Conservation (phyloP, 2,888 invertebrate genomes). For the Sarcophaga subvicina region DNA sequence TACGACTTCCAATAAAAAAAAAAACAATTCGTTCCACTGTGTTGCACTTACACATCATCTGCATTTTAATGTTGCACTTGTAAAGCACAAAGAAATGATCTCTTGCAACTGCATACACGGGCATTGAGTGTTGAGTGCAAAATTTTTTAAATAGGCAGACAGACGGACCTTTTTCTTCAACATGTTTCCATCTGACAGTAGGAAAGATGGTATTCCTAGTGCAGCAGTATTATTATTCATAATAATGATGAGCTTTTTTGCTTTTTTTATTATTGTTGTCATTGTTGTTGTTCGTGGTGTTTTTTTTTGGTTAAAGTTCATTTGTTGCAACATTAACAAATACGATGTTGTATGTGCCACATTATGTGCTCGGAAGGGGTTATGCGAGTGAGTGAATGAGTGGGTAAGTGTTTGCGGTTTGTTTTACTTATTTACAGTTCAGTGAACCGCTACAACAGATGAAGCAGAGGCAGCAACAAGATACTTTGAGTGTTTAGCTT, state of each 20-base stretch:
- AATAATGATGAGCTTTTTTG: slow-evolving; percentile 13
- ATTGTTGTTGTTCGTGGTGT: slow-evolving; percentile 20
- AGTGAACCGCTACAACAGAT: slow-evolving; percentile 53
- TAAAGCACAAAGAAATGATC: slow-evolving; percentile 3
- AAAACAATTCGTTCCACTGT: slow-evolving; percentile 31
- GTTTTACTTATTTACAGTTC: slow-evolving; percentile 51
- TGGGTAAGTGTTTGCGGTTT: slow-evolving; percentile 46
- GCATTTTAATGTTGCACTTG: slow-evolving; percentile 36
- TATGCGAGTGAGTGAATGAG: slow-evolving; percentile 7
- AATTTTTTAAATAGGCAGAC: slow-evolving; percentile 2
- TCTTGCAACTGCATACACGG: background rate
- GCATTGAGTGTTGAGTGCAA: background rate
- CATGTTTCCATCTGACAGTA: slow-evolving; percentile 34
- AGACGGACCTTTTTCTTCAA: background rate
- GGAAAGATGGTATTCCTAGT: slow-evolving; percentile 33
- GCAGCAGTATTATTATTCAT: background rate
- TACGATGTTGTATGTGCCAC: background rate
- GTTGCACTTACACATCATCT: background rate
- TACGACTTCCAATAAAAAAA: too few species aligned
- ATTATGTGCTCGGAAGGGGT: background rate
- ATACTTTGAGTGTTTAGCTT: background rate
- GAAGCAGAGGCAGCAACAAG: background rate
- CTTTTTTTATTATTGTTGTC: slow-evolving; percentile 17
- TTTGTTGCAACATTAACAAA: slow-evolving; percentile 53
- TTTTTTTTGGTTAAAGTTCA: slow-evolving; percentile 62